Evolutionary conservation across 1,140 invertebrate species (phyloP), one percentile per base, ranked within the genome.

Genomic region (Heliconius eleuchia): DNA sequence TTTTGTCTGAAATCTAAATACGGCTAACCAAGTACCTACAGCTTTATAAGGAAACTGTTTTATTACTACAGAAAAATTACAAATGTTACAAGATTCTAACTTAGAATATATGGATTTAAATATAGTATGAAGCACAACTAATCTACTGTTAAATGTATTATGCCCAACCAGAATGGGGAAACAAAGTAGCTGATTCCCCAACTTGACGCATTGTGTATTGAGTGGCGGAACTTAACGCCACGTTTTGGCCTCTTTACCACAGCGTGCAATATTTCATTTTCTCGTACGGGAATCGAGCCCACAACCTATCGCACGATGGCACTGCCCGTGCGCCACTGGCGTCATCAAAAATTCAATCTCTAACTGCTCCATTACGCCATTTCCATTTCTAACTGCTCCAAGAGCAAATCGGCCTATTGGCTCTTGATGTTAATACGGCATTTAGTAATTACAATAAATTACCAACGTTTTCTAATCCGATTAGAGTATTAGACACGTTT

Each of bases 1-100:
- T 73, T 77, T 81, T 66, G 66, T 78, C 73, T 78, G 76, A 78
- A 76, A 78, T 78, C 80, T 81, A 76, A 39, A 77, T 39, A 77
- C 60, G 13, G 60, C 79, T 52, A 39, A 34, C 13, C 71, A 27
- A 78, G 60, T 75, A 79, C 16, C 6, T 52, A 6, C 46, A 52
- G 27, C 74, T 55, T 57, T 74, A 80, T 60, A 75, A 80, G 74
- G 74, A 71, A 76, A 50, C 37, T 3, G 57, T 57, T 79, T 72
- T 52, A 80, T 76, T 76, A 72, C 78, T 46, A 66, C 60, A 66
- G 30, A 66, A 66, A 66, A 30, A 13, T 1, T 27, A 66, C 60
- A 13, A 66, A 30, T 30, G 60, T 66, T 66, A 66, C 11, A 30
- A 66, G 27, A 27, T 30, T 66, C 27, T 66, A 30, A 66, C 27